These are phyloP conservation scores for Rotaria sp. DNA, from an alignment of 2,888 invertebrate species.

Conservation along the genomic window DNA sequence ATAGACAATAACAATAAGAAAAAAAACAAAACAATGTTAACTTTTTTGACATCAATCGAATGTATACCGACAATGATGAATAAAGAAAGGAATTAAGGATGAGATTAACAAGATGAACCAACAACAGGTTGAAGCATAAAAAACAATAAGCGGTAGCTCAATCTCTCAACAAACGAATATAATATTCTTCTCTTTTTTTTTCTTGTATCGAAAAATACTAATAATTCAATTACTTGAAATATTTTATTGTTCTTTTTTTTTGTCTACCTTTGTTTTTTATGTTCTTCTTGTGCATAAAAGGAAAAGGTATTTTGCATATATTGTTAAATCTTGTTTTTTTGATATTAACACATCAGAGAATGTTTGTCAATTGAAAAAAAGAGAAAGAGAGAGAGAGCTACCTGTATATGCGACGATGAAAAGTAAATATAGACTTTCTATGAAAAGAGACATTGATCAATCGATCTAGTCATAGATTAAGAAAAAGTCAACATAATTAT, in stretches of 20 bases:
- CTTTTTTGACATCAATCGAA: conserved; percentile 19
- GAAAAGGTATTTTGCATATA: not conserved
- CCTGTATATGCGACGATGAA: not conserved
- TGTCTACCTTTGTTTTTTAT: no score
- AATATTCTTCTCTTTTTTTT: not conserved
- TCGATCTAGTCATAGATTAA: not conserved
- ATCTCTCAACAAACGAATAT: conserved; percentile 13
- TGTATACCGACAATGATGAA: not conserved
- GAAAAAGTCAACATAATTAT: conserved; percentile 14
- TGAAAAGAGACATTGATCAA: conserved; percentile 17
- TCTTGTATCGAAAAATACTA: not conserved
- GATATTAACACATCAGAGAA: conserved; percentile 12
- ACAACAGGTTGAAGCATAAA: not conserved
- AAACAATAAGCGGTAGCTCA: not conserved
- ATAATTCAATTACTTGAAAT: not conserved
- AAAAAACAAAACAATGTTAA: not conserved
- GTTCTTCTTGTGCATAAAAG: not conserved
- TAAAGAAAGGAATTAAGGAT: conserved; percentile 11
- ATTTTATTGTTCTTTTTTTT: not conserved
- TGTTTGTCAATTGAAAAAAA: conserved; percentile 11
- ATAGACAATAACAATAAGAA: not conserved
- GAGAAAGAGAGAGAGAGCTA: not conserved
- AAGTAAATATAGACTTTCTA: not conserved
- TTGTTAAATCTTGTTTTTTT: not conserved
- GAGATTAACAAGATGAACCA: not conserved